A percentile compares a stretch with the other conserved stretches of the same genome.
phyloP scores from a whole-genome alignment of 2,113 vertebrate species.

The Erythrolamprus reginae region DNA sequence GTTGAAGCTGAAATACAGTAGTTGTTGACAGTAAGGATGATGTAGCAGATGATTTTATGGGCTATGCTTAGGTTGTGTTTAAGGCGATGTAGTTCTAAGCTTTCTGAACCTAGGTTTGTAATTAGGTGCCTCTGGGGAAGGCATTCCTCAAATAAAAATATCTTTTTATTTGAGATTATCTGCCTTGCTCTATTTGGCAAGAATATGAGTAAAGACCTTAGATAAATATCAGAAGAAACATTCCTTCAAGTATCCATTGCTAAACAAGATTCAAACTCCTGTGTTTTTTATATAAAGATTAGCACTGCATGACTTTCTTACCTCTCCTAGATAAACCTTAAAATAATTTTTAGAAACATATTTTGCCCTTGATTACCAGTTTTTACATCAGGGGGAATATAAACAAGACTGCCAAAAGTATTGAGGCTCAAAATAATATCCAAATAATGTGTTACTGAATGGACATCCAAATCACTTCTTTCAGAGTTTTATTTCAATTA shows the following conservation, averaged over 20 bases:
- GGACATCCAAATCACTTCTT: background rate
- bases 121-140: background rate
- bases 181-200: background rate
- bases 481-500: background rate
- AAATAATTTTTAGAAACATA: background rate
- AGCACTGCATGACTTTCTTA: background rate
- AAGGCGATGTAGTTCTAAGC: too few relatives aligned
- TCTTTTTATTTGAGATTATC: background rate
- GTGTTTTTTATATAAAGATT: background rate
- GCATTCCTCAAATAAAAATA: background rate
- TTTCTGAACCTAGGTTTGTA: too few relatives aligned
- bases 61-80: too few relatives aligned
- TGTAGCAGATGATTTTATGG: too few relatives aligned
- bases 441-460: background rate
- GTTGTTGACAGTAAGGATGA: too few relatives aligned
- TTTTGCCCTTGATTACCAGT: background rate
- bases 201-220: background rate
- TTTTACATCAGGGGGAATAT: background rate
- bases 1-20: too few relatives aligned
- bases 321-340: background rate
- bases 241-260: background rate
- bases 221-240: background rate
- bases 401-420: background rate
- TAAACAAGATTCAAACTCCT: background rate
- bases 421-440: background rate